Evolutionary conservation across 1,140 invertebrate species (phyloP), one percentile per base, ranked within the genome.

Genomic region (Drosophila elegans): DNA sequence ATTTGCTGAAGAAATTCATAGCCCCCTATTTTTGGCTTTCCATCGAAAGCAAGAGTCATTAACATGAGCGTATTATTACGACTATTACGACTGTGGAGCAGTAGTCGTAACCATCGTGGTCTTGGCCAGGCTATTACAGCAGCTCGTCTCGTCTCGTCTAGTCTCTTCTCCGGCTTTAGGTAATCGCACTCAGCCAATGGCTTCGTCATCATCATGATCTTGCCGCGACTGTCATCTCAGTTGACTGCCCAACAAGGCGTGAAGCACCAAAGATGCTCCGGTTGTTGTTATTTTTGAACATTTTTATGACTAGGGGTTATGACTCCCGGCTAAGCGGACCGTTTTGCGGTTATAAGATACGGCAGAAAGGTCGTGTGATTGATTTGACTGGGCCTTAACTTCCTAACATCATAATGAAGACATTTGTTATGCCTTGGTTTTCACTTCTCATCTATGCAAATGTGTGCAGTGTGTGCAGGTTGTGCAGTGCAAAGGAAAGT

Each of bases 171-270:
- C 68, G 68, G 78, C 79, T 86, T 82, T 76, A 72, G 83, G 79
- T 83, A 86, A 88, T 88, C 75, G 41, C 44, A 51, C 53, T 39
- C 32, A 63, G 45, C 64, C 56, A 46, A 48, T 69, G 66, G 49
- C 57, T 41, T 57, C 29, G 42, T 62, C 29, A 36, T 48, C 56
- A 72, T 51, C 60, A 74, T 64, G 41, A 55, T 74, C 63, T 73
- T 56, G 41, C 39, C 42, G 55, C n/a, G 21, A 45, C 54, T 73
- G 59, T 63, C 73, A 56, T 60, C 60, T 68, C 66, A 55, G 63
- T 52, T 61, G 75, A 48, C 63, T 78, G 77, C 80, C 82, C 77
- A 89, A 89, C 84, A 89, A 89, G 84, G 84, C 84, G 85, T 89
- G 85, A 89, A 89, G 80, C 85, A 72, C 42, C 77, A 56, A 49